A percentile compares a stretch with the other conserved stretches of the same genome.
phyloP scores from a whole-genome alignment of 2,797 vertebrate species.

The Galagoides demidoff region DNA sequence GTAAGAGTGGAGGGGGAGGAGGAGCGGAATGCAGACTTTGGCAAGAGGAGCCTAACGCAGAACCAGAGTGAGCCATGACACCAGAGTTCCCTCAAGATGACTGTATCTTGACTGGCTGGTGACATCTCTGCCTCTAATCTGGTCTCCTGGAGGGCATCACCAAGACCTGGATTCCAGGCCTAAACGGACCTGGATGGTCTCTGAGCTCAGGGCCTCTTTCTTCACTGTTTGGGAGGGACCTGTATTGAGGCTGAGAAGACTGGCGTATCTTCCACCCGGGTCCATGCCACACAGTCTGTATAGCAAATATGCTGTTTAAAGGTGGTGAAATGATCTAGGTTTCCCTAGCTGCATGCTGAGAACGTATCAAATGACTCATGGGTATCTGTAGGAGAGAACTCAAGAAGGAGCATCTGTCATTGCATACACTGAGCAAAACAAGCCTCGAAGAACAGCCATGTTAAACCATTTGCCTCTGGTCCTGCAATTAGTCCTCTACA shows the following conservation, averaged over 20 bases:
- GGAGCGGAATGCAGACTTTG: neutral
- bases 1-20: neutral
- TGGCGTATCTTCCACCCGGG: neutral
- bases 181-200: neutral
- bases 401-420: neutral
- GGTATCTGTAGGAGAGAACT: neutral
- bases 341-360: neutral
- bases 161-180: neutral
- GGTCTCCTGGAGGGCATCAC: neutral
- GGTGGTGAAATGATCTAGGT: neutral
- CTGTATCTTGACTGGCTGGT: rapidly evolving
- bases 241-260: neutral
- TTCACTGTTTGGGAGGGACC: neutral
- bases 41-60: neutral
- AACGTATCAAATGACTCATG: neutral
- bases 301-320: neutral
- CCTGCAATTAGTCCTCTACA: neutral
- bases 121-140: neutral
- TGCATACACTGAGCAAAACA: neutral
- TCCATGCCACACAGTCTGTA: neutral
- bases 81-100: neutral
- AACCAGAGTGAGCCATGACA: neutral
- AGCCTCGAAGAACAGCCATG: rapidly evolving
- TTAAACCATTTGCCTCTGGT: neutral
- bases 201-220: neutral